Evolutionary conservation across 2,888 invertebrate genomes (phyloP).

Genomic region (Cabera pusaria): DNA sequence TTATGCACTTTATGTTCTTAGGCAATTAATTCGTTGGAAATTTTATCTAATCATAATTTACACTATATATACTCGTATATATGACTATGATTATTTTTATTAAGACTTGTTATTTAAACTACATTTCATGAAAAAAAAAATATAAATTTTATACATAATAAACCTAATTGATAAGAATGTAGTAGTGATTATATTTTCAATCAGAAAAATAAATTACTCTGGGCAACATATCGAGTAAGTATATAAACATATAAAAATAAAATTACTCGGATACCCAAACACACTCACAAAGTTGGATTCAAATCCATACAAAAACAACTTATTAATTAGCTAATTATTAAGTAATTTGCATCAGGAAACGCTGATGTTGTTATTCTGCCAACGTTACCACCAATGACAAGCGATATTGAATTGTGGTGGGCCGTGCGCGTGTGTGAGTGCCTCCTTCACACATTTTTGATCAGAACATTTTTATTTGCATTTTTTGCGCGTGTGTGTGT

Average conservation of each 20-base stretch:
- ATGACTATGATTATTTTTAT: slow-evolving; percentile 1
- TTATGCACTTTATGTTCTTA: slow-evolving; percentile 15
- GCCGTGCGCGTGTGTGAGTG: slow-evolving; percentile 53
- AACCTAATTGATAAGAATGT: too few species aligned
- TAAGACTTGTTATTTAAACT: too few species aligned
- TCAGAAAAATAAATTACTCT: too few species aligned
- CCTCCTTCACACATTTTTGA: slow-evolving; percentile 81
- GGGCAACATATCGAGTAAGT: too few species aligned
- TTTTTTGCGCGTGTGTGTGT: slow-evolving; percentile 50
- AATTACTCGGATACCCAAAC: too few species aligned
- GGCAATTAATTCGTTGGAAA: slow-evolving; percentile 13
- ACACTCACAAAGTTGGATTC: too few species aligned
- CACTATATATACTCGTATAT: too few species aligned
- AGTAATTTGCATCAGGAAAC: slow-evolving; percentile 25
- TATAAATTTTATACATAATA: too few species aligned
- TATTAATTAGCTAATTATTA: slow-evolving; percentile 10
- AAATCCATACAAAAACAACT: not conserved
- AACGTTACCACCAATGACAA: slow-evolving; percentile 72
- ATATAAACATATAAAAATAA: too few species aligned
- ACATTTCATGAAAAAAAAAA: too few species aligned
- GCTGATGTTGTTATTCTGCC: slow-evolving; percentile 44
- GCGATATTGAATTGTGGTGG: slow-evolving; percentile 78
- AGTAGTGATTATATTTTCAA: too few species aligned
- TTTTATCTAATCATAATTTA: too few species aligned
- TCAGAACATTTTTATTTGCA: slow-evolving; percentile 74